Evolutionary conservation across 2,113 vertebrate genomes (phyloP).

Genomic region (Gulo gulo): DNA sequence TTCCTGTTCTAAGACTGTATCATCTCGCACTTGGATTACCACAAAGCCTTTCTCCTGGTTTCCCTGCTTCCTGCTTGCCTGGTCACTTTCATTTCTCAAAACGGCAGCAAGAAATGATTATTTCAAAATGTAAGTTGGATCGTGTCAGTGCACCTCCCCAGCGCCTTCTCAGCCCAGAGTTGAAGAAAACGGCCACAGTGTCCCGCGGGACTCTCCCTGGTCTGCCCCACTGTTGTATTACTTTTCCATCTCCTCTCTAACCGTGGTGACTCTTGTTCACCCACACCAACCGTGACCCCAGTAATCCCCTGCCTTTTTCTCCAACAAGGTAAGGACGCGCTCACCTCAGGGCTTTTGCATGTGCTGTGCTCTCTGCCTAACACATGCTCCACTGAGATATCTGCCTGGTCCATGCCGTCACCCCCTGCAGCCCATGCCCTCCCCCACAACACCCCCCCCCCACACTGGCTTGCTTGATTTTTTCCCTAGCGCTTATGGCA

Average conservation of each 20-base stretch:
- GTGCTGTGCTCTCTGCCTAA: background rate
- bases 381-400: background rate
- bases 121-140: background rate
- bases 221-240: background rate
- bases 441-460: fast-evolving
- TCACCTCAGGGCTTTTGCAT: background rate
- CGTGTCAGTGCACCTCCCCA: background rate
- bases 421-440: background rate
- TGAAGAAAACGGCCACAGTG: background rate
- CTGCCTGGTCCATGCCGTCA: background rate
- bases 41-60: background rate
- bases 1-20: background rate
- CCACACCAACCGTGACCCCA: background rate
- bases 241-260: background rate
- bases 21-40: background rate
- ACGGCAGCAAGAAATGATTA: background rate
- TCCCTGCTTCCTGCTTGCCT: background rate
- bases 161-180: background rate
- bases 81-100: background rate
- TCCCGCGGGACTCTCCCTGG: fast-evolving
- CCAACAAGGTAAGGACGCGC: background rate
- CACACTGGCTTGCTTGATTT: background rate
- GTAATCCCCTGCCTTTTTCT: background rate
- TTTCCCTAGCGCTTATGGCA: background rate
- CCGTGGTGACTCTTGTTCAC: background rate